Percentiles rank a stretch among this genome's conserved stretches.
Evolutionary conservation across 2,113 vertebrate genomes (phyloP).

Genomic region (Bombycilla garrulus): DNA sequence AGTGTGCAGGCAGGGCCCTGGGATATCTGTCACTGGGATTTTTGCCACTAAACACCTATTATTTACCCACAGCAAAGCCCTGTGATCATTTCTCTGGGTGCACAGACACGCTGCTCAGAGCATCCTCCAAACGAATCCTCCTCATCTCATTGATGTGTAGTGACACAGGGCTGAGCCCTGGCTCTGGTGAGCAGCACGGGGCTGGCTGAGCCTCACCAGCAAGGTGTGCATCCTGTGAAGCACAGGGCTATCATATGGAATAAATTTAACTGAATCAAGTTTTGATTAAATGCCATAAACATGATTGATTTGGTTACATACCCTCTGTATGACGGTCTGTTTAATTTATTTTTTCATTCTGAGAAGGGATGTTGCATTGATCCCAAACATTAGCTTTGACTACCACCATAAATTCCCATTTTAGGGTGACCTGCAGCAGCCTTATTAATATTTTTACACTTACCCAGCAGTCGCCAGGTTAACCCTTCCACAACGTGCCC

Average conservation of each 20-base stretch:
- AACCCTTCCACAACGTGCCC: neutral
- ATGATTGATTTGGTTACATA: conserved; percentile 62
- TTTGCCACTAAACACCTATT: accelerated
- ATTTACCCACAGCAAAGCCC: neutral
- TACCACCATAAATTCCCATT: conserved; percentile 59
- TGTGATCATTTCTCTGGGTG: neutral
- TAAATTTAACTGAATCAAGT: conserved; percentile 54
- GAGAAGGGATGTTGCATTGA: conserved; percentile 54
- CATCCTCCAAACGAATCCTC: neutral
- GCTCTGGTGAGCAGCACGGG: neutral
- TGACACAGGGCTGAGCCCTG: neutral
- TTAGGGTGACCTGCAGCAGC: neutral
- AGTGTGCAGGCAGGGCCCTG: neutral
- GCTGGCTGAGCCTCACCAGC: neutral
- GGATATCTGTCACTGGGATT: accelerated
- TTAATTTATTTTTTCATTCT: conserved; percentile 54
- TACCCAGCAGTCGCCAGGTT: neutral
- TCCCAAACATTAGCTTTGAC: conserved; percentile 58
- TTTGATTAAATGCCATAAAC: conserved; percentile 71
- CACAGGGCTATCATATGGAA: conserved; percentile 50
- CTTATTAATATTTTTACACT: conserved; percentile 62
- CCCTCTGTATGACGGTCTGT: neutral
- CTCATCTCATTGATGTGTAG: neutral
- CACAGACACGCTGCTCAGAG: neutral
- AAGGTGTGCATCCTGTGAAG: neutral